Base-by-base conservation (phyloP, 2,888 invertebrate species). In the Limnephilus auricula region DNA sequence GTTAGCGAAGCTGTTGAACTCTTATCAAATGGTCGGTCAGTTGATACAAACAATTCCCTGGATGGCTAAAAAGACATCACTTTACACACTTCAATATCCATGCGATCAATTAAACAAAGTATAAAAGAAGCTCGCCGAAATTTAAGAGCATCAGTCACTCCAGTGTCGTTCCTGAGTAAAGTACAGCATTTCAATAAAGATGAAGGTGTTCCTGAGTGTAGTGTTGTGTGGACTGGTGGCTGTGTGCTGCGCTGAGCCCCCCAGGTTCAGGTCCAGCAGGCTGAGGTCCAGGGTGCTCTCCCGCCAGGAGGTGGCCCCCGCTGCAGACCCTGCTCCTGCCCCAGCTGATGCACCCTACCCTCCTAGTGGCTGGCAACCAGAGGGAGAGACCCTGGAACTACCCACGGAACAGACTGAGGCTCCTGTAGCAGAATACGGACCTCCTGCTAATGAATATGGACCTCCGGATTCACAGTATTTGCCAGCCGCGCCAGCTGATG, bases 311-410 rank as follows among this genome's bases (percentile, higher is more conserved):
- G 86, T 89, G 18, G 78, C 90, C 6, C 78, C 90, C 13, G 83
- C 88, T n/a, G 65, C 65, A 65, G 65, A 65, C 65, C 88, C 92
- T 25, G 84, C 89, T 2, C 84, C 87, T 6, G 93, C 88, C 30
- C 92, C 93, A 9, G 65, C 65, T 65, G 4, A 4, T n/a, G 65
- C 25, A 0, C n/a, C 25, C 2, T 93, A 93, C 79, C 95, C 95
- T 0, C 94, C 96, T 0, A 95, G 95, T 2, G 96, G 95, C 32
- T 95, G 95, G 95, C 95, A 95, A 50, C 96, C 96, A 0, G 94
- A 94, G n/a, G 95, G 95, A 2, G 94, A 95, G 92, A 94, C 94
- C 0, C 95, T 96, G 92, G 94, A 94, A 0, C 93, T 96, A 2
- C 96, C 96, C 0, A 95, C 94, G 79, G 95, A 95, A 34, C 65